Percentiles rank a stretch among this genome's conserved stretches.
Conservation (phyloP, 2,113 vertebrate species). For the Daboia siamensis region DNA sequence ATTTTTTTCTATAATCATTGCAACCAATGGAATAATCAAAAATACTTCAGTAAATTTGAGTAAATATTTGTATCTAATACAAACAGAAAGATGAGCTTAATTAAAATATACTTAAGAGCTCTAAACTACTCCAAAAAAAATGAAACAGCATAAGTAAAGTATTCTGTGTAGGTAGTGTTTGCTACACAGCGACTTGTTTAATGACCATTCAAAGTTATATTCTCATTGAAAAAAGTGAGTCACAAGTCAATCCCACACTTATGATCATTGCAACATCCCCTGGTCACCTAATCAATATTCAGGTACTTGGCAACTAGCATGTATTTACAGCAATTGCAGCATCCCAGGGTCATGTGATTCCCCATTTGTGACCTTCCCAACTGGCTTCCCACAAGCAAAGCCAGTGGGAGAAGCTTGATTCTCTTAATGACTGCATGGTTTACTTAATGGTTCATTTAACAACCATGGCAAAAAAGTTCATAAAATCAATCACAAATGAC, state of each 20-base stretch:
- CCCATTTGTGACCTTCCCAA: background rate
- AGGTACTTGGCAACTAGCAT: background rate
- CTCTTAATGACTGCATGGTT: background rate
- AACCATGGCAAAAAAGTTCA: background rate
- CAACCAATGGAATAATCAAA: background rate
- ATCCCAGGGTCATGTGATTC: background rate
- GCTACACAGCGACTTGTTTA: background rate
- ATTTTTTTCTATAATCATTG: background rate
- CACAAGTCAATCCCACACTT: background rate
- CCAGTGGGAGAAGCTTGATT: background rate
- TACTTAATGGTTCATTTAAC: background rate
- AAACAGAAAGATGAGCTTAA: background rate
- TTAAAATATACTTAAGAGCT: background rate
- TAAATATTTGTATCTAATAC: background rate
- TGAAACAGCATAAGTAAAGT: background rate
- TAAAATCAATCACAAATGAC: background rate
- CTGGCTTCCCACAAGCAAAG: background rate
- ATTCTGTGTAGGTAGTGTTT: background rate
- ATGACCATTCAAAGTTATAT: background rate
- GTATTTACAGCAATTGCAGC: background rate
- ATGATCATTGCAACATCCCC: background rate
- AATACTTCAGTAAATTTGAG: background rate
- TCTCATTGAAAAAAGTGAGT: background rate
- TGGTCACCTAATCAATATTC: background rate
- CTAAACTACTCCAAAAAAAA: background rate